These are phyloP conservation scores for Chrysocyon brachyurus DNA, from an alignment of 2,797 vertebrate genomes.

Conservation along the genomic window DNA sequence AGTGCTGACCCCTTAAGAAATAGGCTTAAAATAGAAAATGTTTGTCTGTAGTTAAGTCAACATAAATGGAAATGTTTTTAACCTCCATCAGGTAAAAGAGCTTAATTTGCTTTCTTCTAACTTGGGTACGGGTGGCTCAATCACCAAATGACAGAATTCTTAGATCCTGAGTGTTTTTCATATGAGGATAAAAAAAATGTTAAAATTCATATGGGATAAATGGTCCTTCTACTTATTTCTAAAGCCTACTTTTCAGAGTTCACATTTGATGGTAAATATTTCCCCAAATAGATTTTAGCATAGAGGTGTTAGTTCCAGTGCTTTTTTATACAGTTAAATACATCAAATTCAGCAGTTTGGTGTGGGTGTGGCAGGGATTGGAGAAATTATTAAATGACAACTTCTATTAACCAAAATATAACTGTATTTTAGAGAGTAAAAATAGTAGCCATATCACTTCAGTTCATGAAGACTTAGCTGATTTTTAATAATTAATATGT, in stretches of 20 bases:
- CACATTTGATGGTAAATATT: slow-evolving; percentile 55
- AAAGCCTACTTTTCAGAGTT: background rate
- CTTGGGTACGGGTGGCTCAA: slow-evolving; percentile 5
- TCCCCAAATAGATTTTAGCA: slow-evolving; percentile 25
- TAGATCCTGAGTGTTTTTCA: background rate
- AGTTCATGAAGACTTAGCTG: slow-evolving; percentile 81
- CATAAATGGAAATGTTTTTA: slow-evolving; percentile 59
- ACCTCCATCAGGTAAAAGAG: slow-evolving; percentile 14
- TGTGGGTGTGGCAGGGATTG: slow-evolving; percentile 39
- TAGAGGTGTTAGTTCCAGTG: background rate
- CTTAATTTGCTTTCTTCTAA: slow-evolving; percentile 48
- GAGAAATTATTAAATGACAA: slow-evolving; percentile 28
- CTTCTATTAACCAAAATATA: slow-evolving; percentile 65
- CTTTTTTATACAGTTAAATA: slow-evolving; percentile 47
- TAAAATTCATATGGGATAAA: background rate
- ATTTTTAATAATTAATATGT: slow-evolving; percentile 93
- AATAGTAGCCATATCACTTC: slow-evolving; percentile 64
- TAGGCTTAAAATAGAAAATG: slow-evolving; percentile 25
- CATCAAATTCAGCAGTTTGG: background rate
- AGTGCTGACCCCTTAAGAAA: background rate
- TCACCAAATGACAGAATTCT: background rate
- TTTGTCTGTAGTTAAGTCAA: background rate
- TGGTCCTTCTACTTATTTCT: slow-evolving; percentile 47
- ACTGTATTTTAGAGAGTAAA: slow-evolving; percentile 73
- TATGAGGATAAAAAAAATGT: background rate